Evolutionary conservation across 2,113 vertebrate genomes (phyloP), one percentile per base, ranked within the genome.

Genomic region (Suncus etruscus): DNA sequence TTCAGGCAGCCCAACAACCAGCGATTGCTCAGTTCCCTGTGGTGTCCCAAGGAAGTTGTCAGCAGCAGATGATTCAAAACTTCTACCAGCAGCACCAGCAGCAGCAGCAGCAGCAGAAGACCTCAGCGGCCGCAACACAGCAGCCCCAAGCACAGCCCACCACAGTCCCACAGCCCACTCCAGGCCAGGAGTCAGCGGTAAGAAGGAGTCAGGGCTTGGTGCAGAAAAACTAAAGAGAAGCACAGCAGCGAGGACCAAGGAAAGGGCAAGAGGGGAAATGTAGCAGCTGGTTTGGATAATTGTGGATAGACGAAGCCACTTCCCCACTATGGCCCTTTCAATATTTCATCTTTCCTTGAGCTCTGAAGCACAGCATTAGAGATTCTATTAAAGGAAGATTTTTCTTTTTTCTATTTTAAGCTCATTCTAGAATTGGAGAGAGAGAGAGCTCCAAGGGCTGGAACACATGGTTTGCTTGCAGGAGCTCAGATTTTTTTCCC

Each of bases 61-160:
- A 98, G 78, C 98, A 98, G 94, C 97, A 97, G 87, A 96, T 98
- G 89, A 97, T 98, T 94, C 98, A 98, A 97, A 98, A 96, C 95
- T 97, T 98, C 84, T 98, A 97, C 94, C 97, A 98, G 90, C 98
- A 98, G 91, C 98, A 98, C 80, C 98, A 97, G 84, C 98, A 97
- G 89, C 97, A 92, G 80, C 94, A 92, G 29, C 95, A 95, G 1
- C 97, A 97, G 86, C 97, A 97, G 91, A 97, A 97, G 79, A 92
- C 94, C 0, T 20, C 94, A 1, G 96, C 5, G 48, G 90, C 91
- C 48, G 82, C 92, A 1, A 94, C 14, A 31, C 97, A 96, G 81
- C 97, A 97, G 77, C 93, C 97, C 4, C 97, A 96, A 92, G 74
- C 82, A 6, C 97, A 95, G 82, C 94, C 61, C 0, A 77, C 95